A percentile compares a stretch with the other conserved stretches of the same genome.
phyloP scores from a whole-genome alignment of 2,113 vertebrate species.

The Sebastes schlegelii region DNA sequence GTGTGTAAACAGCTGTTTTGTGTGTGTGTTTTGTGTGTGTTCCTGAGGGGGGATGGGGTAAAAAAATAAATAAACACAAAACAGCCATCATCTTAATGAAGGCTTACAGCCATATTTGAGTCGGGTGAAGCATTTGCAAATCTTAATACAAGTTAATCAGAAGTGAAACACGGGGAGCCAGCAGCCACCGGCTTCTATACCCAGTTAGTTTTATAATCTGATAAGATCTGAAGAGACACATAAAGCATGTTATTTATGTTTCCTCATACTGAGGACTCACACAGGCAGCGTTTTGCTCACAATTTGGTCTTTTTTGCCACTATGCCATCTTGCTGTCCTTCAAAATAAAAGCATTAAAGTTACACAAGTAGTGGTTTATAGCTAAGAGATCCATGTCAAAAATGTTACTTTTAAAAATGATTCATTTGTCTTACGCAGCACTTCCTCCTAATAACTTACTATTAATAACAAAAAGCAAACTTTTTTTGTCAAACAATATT shows the following conservation, averaged over 20 bases:
- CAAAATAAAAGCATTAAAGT: conserved; percentile 24
- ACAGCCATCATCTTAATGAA: conserved; percentile 67
- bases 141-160: conserved; percentile 54
- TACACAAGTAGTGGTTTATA: not conserved
- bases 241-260: conserved; percentile 30
- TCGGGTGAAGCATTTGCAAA: conserved; percentile 40
- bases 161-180: conserved; percentile 46
- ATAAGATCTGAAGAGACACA: conserved; percentile 19
- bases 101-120: conserved; percentile 53
- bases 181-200: conserved; percentile 1
- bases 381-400: not conserved
- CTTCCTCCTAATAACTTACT: too few relatives aligned
- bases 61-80: conserved; percentile 36
- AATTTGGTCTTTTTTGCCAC: not conserved
- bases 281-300: not conserved
- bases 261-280: not conserved
- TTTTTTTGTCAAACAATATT: conserved; percentile 69
- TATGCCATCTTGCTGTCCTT: not conserved
- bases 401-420: not conserved
- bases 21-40: conserved; percentile 59
- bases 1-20: conserved; percentile 78
- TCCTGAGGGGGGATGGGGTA: conserved; percentile 21
- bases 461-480: not conserved
- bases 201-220: not conserved
- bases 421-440: not conserved